These are phyloP conservation scores for Camelus bactrianus DNA, from an alignment of 2,113 vertebrate species.

Conservation along the genomic window DNA sequence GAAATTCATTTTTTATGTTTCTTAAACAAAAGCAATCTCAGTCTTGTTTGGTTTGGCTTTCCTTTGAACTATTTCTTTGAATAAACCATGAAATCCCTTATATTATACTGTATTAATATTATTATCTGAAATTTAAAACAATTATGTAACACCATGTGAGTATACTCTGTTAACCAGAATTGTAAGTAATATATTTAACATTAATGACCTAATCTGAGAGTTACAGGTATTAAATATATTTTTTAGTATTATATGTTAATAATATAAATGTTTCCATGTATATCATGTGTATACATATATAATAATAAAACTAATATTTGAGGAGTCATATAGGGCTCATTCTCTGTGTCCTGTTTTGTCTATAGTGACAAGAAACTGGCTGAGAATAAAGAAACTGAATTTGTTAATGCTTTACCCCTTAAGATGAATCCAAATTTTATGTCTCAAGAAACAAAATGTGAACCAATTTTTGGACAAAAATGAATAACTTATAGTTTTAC, in stretches of 20 bases:
- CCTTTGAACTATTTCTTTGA: constrained; percentile 29
- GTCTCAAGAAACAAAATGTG: constrained; percentile 56
- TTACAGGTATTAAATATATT: not conserved
- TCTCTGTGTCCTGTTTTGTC: constrained; percentile 57
- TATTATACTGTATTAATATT: constrained; percentile 28
- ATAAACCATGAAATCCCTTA: not conserved
- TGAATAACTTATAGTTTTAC: constrained; percentile 73
- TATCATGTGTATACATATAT: not conserved
- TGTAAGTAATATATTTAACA: constrained; percentile 18
- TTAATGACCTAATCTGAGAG: constrained; percentile 21
- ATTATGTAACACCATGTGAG: not conserved
- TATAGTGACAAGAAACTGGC: constrained; percentile 78
- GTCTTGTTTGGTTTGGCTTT: constrained; percentile 46
- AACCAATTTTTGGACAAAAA: constrained; percentile 46
- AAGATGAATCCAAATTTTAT: constrained; percentile 56
- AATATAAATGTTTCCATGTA: too few relatives aligned
- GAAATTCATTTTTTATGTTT: constrained; percentile 44
- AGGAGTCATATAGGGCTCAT: not conserved
- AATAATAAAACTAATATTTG: not conserved
- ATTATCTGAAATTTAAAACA: constrained; percentile 47
- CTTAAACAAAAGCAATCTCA: not conserved
- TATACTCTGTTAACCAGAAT: not conserved
- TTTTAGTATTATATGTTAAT: not conserved
- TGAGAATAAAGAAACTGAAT: constrained; percentile 75
- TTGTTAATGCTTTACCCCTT: constrained; percentile 42